Base-by-base conservation (phyloP, 2,797 vertebrate species). In the Halcyon leucocephala region DNA sequence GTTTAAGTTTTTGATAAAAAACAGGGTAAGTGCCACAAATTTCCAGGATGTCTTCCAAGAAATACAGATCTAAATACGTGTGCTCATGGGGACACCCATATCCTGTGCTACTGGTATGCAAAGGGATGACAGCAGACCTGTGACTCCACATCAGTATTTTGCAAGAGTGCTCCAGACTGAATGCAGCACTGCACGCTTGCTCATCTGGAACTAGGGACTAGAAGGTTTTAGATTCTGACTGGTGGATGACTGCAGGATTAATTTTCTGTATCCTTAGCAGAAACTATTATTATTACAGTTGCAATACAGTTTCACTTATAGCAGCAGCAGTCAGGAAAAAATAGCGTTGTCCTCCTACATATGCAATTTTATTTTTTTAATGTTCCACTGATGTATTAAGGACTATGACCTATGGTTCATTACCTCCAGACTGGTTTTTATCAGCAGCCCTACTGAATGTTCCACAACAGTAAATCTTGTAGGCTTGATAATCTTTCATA, bases 191-290 rank as follows among this genome's bases (percentile, higher is more conserved):
- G 46, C 60, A 19, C 19, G 1, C n/a, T 60, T 24, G 15, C 22
- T 71, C 4, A 0, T 41, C 37, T 42, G 46, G 11, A 44, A 12
- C 0, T 1, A 46, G 20, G 19, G 21, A 37, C 20, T 14, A 44
- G 42, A 55, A 55, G 12, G 28, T 41, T 42, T n/a, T 12, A 21
- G 25, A 9, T 12, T 48, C 57, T 76, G 64, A 52, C 21, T 52
- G 14, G 14, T 25, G 21, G 21, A 12, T 65, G 39, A 9, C 26
- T 21, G n/a, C 2, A 2, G 52, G 37, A n/a, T 46, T 58, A 19
- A 35, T 65, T 35, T 86, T 69, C 35, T 46, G 21, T 29, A 39
- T 51, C 41, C 41, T 51, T 51, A 65, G 31, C 39, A 35, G 22
- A 41, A 60, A 11, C 66, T 33, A 12, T 39, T 66, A 3, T 5